A percentile compares a stretch with the other conserved stretches of the same genome.
Evolutionary conservation across 2,113 vertebrate genomes (phyloP).

Genomic region (Saguinus midas): DNA sequence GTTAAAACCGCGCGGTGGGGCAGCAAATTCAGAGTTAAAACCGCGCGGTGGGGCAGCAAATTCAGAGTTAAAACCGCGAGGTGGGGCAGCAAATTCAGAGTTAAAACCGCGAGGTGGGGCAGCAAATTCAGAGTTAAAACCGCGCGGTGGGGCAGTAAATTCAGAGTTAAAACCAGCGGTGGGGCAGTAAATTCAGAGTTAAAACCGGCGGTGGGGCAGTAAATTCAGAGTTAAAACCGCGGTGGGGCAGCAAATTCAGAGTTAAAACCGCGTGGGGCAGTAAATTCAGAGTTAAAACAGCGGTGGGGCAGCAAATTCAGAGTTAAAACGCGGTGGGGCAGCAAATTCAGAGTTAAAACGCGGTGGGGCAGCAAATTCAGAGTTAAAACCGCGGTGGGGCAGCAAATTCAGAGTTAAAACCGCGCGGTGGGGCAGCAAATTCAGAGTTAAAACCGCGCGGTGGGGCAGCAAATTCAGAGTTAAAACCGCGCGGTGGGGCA

Average conservation of each 20-base stretch:
- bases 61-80: background rate
- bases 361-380: no score
- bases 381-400: background rate
- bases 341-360: background rate
- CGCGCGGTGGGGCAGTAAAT: background rate
- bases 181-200: background rate
- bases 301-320: no score
- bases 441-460: background rate
- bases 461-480: background rate
- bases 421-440: background rate
- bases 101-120: background rate
- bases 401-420: background rate
- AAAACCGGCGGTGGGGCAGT: no score
- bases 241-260: no score
- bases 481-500: background rate
- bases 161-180: background rate
- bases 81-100: no score
- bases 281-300: background rate
- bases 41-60: background rate
- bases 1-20: background rate
- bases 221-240: background rate
- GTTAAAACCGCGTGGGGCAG: background rate
- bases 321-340: background rate
- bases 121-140: background rate
- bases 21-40: background rate